Evolutionary conservation across 2,888 invertebrate species (phyloP), one percentile per base, ranked within the genome.

Genomic region (Aphodius sticticus): DNA sequence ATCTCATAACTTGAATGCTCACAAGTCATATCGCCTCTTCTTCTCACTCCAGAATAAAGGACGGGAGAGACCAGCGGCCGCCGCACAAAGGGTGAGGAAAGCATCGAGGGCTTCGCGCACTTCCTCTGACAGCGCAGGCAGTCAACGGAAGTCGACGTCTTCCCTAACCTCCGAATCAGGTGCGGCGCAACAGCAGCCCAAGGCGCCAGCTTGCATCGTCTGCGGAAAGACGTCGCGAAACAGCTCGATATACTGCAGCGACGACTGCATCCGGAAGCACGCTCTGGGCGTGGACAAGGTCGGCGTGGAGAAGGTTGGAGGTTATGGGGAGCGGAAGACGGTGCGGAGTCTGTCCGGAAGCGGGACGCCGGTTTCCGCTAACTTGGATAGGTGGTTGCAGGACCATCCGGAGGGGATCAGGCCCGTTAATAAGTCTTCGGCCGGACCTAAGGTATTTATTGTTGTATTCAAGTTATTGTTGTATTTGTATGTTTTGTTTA

Each of bases 231-330:
- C 93, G 16, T 93, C 95, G 0, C 92, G 95, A n/a, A 91, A 92
- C n/a, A 95, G 94, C 86, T 95, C 96, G 78, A 95, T 97, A 84
- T 98, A 96, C 88, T 98, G 98, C 88, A 96, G 96, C 85, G 95
- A 97, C 85, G 92, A 93, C 53, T 98, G 98, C 87, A 96, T 97
- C 84, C 91, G 95, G 80, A 94, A 94, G 84, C 96, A 97, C 89
- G 96, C 96, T 1, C 94, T 95, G 85, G 95, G 94, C 83, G 93
- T 94, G 0, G 88, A 90, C 84, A 87, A 89, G 82, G 88, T 97
- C 0, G 93, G 95, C 83, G 96, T 98, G 53, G 53, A 53, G 53
- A 53, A 53, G 53, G 53, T 5, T 12, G 53, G 53, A 53, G 53
- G 53, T 53, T 53, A 53, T n/a, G 94, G 94, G 87, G 97, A 97